phyloP scores from a whole-genome alignment of 2,113 vertebrate species.

The Ophiodon elongatus region DNA sequence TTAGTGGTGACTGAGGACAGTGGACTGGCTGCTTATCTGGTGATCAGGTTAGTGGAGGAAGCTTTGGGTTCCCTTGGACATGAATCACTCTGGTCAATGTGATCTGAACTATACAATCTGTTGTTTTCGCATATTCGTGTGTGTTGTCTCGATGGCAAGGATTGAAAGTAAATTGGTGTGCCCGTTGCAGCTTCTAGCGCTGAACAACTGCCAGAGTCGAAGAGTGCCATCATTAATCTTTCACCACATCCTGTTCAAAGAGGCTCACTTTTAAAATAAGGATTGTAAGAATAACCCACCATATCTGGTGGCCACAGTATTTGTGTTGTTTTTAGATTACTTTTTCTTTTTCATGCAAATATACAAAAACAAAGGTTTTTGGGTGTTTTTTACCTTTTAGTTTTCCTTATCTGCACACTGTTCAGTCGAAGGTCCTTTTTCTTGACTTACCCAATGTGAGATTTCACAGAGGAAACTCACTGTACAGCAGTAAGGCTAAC shows the following conservation, averaged over 20 bases:
- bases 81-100: background rate
- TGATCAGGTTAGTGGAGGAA: slow-evolving; percentile 53
- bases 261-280: background rate
- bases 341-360: background rate
- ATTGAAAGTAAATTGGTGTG: too few relatives aligned
- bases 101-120: background rate
- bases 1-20: background rate
- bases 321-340: background rate
- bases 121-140: background rate
- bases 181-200: background rate
- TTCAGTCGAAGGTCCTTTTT: background rate
- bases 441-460: background rate
- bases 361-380: background rate
- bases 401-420: background rate
- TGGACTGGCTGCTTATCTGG: background rate
- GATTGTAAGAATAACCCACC: background rate
- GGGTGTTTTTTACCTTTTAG: too few relatives aligned
- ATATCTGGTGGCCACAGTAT: background rate
- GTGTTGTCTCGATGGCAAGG: background rate
- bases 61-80: background rate
- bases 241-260: slow-evolving; percentile 58
- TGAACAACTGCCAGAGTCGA: background rate
- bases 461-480: background rate
- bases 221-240: slow-evolving; percentile 1
- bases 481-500: background rate